Evolutionary conservation across 2,113 vertebrate genomes (phyloP).

Genomic region (Prinia subflava): DNA sequence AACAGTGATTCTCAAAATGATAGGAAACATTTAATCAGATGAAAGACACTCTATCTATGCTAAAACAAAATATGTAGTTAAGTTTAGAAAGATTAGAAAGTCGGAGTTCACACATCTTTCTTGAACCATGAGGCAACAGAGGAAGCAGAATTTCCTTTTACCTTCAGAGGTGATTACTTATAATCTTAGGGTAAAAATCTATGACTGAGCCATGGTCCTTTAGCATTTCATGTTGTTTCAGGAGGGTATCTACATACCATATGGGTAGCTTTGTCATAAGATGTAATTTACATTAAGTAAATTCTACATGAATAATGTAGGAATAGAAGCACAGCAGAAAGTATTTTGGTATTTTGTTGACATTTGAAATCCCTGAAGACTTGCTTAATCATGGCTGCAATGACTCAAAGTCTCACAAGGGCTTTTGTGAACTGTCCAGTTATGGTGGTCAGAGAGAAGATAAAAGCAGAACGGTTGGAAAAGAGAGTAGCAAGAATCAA

Average conservation of each 20-base stretch:
- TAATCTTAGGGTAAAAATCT: neutral
- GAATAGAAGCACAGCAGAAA: neutral
- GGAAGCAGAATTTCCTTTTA: neutral
- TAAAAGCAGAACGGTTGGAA: neutral
- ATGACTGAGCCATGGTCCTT: neutral
- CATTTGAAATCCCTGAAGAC: neutral
- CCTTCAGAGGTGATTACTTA: neutral
- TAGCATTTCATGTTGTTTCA: neutral
- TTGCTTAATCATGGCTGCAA: neutral
- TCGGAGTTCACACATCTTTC: neutral
- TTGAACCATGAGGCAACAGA: neutral
- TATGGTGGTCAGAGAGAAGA: neutral
- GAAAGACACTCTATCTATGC: neutral
- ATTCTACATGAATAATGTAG: neutral
- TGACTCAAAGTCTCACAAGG: neutral
- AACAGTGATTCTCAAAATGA: neutral
- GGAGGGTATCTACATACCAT: neutral
- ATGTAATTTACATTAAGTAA: neutral
- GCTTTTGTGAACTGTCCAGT: neutral
- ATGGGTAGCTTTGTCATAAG: neutral
- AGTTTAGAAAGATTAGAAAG: neutral
- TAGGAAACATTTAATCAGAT: neutral
- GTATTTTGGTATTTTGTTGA: neutral
- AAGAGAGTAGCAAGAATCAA: neutral
- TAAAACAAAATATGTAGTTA: neutral